Evolutionary conservation across 2,888 invertebrate species (phyloP).

Genomic region (Tetranychus truncatus): DNA sequence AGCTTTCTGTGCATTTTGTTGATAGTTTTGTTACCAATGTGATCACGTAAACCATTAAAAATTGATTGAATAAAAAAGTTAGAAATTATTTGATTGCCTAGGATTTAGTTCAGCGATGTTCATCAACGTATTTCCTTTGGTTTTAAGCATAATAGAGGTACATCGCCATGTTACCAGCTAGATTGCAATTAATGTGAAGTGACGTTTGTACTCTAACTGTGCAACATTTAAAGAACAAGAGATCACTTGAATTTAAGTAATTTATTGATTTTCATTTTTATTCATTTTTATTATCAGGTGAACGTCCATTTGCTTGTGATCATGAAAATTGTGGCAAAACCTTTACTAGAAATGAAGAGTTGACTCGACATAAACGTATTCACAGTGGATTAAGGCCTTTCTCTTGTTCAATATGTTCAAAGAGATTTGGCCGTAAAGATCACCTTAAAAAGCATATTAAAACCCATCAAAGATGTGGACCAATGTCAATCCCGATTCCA

Average conservation of each 20-base stretch:
- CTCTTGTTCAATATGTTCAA: conserved; percentile 67
- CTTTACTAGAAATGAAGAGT: conserved; percentile 74
- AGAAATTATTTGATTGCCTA: no score
- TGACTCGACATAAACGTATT: conserved; percentile 74
- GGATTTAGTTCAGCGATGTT: no score
- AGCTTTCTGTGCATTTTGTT: no score
- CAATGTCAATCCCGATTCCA: not conserved
- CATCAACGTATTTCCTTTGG: no score
- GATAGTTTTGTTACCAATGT: no score
- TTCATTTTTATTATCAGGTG: conserved; percentile 38
- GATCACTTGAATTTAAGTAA: not conserved
- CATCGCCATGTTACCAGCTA: no score
- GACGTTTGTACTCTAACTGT: no score
- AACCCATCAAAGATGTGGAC: conserved; percentile 42
- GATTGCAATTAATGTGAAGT: no score
- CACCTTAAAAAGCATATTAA: conserved; percentile 82
- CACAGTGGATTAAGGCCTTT: conserved; percentile 71
- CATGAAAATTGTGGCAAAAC: conserved; percentile 66
- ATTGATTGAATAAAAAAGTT: no score
- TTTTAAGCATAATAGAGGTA: no score
- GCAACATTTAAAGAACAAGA: no score
- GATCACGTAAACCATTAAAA: no score
- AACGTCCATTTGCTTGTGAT: conserved; percentile 70
- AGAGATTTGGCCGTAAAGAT: conserved; percentile 78
- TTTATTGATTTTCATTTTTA: not conserved